Percentiles rank a stretch among this genome's conserved stretches.
These are phyloP conservation scores for Chaenodraco wilsoni DNA, from an alignment of 2,797 vertebrate genomes.

Conservation along the genomic window DNA sequence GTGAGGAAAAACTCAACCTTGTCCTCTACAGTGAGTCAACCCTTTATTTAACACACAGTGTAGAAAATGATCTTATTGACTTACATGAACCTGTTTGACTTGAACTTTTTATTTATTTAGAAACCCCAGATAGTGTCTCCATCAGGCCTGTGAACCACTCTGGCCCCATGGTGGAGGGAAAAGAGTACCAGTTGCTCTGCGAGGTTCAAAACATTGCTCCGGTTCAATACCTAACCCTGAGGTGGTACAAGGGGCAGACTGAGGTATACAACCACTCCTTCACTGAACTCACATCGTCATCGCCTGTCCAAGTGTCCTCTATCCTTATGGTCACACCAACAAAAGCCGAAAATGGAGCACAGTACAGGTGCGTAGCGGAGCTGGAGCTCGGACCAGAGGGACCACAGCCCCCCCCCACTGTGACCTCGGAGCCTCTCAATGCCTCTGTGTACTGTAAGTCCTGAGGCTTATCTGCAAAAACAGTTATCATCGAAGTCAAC, in stretches of 20 bases:
- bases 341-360: constrained; percentile 74
- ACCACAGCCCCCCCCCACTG: constrained; percentile 70
- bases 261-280: constrained; percentile 86
- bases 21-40: constrained; percentile 84
- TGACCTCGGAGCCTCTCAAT: constrained; percentile 72
- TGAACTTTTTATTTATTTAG: constrained; percentile 58
- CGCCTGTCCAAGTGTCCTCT: constrained; percentile 86
- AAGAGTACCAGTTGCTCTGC: constrained; percentile 85
- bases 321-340: constrained; percentile 81
- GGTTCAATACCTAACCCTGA: constrained; percentile 85
- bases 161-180: constrained; percentile 82
- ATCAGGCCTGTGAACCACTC: constrained; percentile 82
- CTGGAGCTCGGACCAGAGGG: constrained; percentile 80
- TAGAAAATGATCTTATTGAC: neutral
- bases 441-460: constrained; percentile 78
- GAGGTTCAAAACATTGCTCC: constrained; percentile 88
- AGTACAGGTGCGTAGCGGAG: constrained; percentile 81
- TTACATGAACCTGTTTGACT: constrained; percentile 4
- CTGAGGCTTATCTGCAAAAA: neutral
- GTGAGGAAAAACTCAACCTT: constrained; percentile 87
- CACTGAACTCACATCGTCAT: constrained; percentile 81
- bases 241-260: constrained; percentile 83
- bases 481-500: neutral
- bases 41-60: neutral
- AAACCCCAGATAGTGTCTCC: constrained; percentile 84